These are phyloP conservation scores for Drosophila repletoides DNA, from an alignment of 1,140 invertebrate species.

Conservation along the genomic window DNA sequence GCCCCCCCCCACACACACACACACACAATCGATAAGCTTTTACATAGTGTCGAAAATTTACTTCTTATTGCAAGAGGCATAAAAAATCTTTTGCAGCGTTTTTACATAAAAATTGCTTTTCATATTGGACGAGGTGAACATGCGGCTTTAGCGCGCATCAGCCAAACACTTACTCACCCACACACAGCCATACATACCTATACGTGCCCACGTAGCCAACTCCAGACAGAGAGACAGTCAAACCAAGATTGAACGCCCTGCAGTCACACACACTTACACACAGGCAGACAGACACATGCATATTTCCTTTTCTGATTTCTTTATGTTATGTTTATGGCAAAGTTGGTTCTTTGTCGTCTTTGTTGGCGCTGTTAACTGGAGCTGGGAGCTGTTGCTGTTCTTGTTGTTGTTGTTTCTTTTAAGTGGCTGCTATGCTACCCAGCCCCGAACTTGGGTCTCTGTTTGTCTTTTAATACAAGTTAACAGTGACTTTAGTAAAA, in stretches of 20 bases:
- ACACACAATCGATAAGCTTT: too few species aligned
- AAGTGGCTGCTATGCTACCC: conserved; percentile 48
- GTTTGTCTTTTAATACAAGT: conserved; percentile 59
- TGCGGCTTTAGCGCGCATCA: conserved; percentile 25
- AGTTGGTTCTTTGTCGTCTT: conserved; percentile 69
- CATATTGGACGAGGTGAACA: too few species aligned
- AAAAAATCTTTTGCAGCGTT: too few species aligned
- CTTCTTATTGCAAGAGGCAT: too few species aligned
- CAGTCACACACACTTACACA: conserved; percentile 9
- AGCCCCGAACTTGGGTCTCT: conserved; percentile 29
- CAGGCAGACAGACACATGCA: neutral
- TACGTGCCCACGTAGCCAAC: neutral
- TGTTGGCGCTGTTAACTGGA: conserved; percentile 52
- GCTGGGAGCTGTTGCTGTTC: conserved; percentile 19
- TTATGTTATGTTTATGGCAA: conserved; percentile 37
- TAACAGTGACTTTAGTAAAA: conserved; percentile 58
- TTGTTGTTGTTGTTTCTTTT: conserved; percentile 33
- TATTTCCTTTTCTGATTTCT: conserved; percentile 45
- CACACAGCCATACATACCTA: conserved; percentile 1
- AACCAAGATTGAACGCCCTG: conserved; percentile 38
- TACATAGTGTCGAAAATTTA: too few species aligned
- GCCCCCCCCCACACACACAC: too few species aligned
- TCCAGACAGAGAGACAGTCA: conserved; percentile 57
- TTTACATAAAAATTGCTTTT: too few species aligned
- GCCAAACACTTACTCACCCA: conserved; percentile 25